Percentiles rank a stretch among this genome's conserved stretches.
phyloP scores from a whole-genome alignment of 2,888 invertebrate species.

The Thecophora atra region DNA sequence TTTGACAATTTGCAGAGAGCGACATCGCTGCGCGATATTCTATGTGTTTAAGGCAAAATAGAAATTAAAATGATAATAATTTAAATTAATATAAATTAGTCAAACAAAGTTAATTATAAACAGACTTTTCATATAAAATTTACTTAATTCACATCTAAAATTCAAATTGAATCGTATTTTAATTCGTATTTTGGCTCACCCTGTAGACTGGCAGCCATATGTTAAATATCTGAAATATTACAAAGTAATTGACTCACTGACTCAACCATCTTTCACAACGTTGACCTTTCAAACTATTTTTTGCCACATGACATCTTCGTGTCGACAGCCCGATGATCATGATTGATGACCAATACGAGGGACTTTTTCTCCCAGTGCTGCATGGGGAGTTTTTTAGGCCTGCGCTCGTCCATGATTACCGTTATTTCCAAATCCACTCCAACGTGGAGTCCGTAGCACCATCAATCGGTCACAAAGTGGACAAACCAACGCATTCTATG shows the following conservation, averaged over 20 bases:
- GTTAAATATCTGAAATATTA: background rate
- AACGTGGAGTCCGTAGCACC: background rate
- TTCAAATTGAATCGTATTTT: too few species aligned
- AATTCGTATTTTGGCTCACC: too few species aligned
- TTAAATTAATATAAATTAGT: too few species aligned
- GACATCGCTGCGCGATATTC: too few species aligned
- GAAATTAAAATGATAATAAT: too few species aligned
- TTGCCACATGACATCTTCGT: slow-evolving; percentile 1
- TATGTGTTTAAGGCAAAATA: too few species aligned
- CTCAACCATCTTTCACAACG: background rate
- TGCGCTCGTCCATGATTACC: slow-evolving; percentile 3
- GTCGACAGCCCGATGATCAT: slow-evolving; percentile 9
- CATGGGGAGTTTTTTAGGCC: background rate
- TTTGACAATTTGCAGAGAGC: too few species aligned
- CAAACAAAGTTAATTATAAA: too few species aligned
- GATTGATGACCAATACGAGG: slow-evolving; percentile 12
- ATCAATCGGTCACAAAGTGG: background rate
- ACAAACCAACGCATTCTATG: background rate
- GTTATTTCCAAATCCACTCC: slow-evolving; percentile 1
- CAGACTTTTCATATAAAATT: too few species aligned
- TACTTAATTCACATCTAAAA: too few species aligned
- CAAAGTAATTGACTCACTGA: background rate
- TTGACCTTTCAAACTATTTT: background rate
- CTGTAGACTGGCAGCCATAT: too few species aligned
- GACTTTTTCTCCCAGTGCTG: background rate